A percentile compares a stretch with the other conserved stretches of the same genome.
phyloP scores from a whole-genome alignment of 2,888 invertebrate genomes.

The Lochmaea capreae region DNA sequence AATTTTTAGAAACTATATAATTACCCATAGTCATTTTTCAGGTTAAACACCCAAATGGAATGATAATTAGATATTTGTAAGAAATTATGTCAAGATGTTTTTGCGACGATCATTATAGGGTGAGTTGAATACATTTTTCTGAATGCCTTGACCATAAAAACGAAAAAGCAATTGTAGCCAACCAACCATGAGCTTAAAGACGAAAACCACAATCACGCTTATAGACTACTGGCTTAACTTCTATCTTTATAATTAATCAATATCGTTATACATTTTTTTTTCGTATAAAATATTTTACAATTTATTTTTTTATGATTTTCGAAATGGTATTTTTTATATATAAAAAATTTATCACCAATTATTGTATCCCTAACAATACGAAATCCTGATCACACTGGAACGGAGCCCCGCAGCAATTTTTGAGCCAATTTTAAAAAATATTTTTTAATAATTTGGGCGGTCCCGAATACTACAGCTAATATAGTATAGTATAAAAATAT shows the following conservation, averaged over 20 bases:
- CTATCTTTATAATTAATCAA: conserved; percentile 43
- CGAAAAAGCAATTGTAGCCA: conserved; percentile 61
- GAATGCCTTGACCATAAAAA: conserved; percentile 52
- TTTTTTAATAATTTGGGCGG: conserved; percentile 44
- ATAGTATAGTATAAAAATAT: conserved; percentile 56
- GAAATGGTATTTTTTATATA: conserved; percentile 46
- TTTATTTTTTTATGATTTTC: conserved; percentile 47
- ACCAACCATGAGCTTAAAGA: conserved; percentile 60
- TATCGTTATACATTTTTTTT: conserved; percentile 54
- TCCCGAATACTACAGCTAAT: conserved; percentile 48
- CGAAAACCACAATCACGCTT: conserved; percentile 40
- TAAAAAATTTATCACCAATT: conserved; percentile 57
- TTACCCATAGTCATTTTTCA: too few relatives aligned
- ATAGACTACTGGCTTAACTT: conserved; percentile 46
- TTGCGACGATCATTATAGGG: neutral
- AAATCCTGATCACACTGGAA: conserved; percentile 53
- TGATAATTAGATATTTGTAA: too few relatives aligned
- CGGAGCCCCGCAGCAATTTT: conserved; percentile 46
- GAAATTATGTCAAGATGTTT: neutral
- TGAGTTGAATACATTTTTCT: conserved; percentile 42
- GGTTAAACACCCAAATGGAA: too few relatives aligned
- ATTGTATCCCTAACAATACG: conserved; percentile 51
- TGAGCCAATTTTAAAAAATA: conserved; percentile 54
- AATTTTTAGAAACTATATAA: too few relatives aligned
- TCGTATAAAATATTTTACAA: conserved; percentile 44